Evolutionary conservation across 2,888 invertebrate genomes (phyloP), one percentile per base, ranked within the genome.

Genomic region (Scaptodrosophila latifasciaeformis): DNA sequence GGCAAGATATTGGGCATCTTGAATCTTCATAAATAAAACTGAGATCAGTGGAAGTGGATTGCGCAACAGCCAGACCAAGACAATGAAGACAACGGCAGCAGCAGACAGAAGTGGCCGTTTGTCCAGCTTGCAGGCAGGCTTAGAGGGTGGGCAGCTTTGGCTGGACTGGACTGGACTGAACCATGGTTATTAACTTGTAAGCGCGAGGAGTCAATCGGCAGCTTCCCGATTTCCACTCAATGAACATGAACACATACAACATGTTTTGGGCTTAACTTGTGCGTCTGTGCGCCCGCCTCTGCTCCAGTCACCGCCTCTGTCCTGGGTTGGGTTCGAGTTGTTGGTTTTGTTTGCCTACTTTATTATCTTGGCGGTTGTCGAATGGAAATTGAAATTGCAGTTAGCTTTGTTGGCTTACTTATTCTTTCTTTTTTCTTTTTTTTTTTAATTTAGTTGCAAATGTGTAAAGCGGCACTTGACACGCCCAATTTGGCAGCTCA

Each of bases 401-500:
- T 76, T 80, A 74, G 64, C 72, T 75, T 72, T 40, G 27, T 15
- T 21, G 34, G 4, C n/a, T 5, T 13, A 15, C 3, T 12, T 29
- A n/a, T 18, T 4, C 30, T n/a, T n/a, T n/a, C n/a, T n/a, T n/a
- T n/a, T n/a, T n/a, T n/a, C n/a, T n/a, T n/a, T n/a, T n/a, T n/a
- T 18, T 60, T 81, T 82, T 78, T 72, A 81, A 81, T 81, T 82
- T 82, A 81, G 81, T 82, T 84, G 83, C 83, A 83, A 84, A 81
- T 82, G 82, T 83, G 83, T 82, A 83, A 83, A 83, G 74, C 78
- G 70, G 70, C 75, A 71, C 58, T 65, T 71, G 81, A 70, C 70
- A 84, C 84, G 83, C 83, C 83, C 82, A 79, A 69, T 81, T 81
- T 80, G 81, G 84, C 82, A 83, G 80, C 83, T 84, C 83, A 84